Evolutionary conservation across 2,888 invertebrate genomes (phyloP).

Genomic region (Deroplatys truncata): DNA sequence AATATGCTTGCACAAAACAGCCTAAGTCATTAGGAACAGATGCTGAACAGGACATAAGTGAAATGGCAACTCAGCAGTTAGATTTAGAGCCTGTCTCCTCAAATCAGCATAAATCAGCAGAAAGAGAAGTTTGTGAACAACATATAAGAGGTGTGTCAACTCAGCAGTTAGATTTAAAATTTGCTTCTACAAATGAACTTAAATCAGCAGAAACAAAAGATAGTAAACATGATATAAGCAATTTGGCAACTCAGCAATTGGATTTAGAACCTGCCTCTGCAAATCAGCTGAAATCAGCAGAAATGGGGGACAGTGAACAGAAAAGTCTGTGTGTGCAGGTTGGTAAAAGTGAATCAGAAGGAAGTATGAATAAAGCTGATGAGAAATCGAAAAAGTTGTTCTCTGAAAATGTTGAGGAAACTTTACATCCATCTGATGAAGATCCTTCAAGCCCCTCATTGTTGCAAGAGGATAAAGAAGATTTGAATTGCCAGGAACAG

Average conservation of each 20-base stretch:
- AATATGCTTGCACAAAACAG: too few species aligned
- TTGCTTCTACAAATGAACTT: neutral
- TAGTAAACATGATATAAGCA: too few species aligned
- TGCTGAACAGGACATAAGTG: neutral
- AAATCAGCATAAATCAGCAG: neutral
- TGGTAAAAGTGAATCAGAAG: neutral
- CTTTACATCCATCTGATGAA: too few species aligned
- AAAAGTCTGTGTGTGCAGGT: neutral
- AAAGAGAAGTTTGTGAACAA: neutral
- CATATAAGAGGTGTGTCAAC: neutral
- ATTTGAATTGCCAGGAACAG: neutral
- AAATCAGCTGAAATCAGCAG: too few species aligned
- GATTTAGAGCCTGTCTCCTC: neutral
- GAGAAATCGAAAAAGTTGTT: neutral
- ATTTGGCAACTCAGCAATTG: too few species aligned
- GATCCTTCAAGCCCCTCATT: neutral
- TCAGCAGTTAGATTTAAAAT: neutral
- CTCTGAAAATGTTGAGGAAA: neutral
- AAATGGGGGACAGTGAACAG: neutral
- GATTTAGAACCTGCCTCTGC: too few species aligned
- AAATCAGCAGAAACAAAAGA: too few species aligned
- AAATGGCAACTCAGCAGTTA: neutral
- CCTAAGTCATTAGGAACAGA: neutral
- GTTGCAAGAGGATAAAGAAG: neutral
- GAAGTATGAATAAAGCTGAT: neutral